Evolutionary conservation across 92 coral and sea anemone genomes (phyloP).

Genomic region (Blastomussa wellsi): DNA sequence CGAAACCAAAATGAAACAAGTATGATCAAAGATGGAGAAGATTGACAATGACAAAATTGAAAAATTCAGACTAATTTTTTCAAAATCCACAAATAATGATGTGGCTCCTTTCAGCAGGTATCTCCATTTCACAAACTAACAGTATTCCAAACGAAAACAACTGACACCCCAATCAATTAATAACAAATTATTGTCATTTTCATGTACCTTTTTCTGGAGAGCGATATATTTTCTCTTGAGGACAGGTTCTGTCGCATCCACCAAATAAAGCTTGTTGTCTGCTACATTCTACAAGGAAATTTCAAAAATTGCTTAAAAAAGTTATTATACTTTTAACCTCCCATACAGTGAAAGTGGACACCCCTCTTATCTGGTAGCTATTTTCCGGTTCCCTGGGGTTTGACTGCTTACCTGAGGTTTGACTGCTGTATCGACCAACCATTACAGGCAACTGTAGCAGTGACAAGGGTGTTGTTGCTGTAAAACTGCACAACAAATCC

Average conservation of each 20-base stretch:
- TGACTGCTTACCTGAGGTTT: no score
- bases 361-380: neutral
- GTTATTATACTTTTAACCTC: neutral
- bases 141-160: neutral
- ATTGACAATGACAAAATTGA: no score
- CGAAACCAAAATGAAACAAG: no score
- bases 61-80: no score
- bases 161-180: neutral
- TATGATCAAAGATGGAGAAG: no score
- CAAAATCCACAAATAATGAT: no score
- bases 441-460: no score
- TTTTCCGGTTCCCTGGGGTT: no score
- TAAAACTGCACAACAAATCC: neutral
- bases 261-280: conserved; percentile 77
- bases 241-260: conserved; percentile 86
- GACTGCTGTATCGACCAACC: no score
- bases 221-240: conserved; percentile 88
- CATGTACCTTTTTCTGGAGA: conserved; percentile 71
- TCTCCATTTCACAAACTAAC: no score
- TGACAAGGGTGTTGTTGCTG: no score
- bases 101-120: no score
- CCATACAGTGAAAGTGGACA: neutral
- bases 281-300: conserved; percentile 61
- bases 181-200: neutral
- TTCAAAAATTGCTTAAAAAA: neutral